Evolutionary conservation across 2,113 vertebrate species (phyloP), one percentile per base, ranked within the genome.

Genomic region (Ornithorhynchus anatinus): DNA sequence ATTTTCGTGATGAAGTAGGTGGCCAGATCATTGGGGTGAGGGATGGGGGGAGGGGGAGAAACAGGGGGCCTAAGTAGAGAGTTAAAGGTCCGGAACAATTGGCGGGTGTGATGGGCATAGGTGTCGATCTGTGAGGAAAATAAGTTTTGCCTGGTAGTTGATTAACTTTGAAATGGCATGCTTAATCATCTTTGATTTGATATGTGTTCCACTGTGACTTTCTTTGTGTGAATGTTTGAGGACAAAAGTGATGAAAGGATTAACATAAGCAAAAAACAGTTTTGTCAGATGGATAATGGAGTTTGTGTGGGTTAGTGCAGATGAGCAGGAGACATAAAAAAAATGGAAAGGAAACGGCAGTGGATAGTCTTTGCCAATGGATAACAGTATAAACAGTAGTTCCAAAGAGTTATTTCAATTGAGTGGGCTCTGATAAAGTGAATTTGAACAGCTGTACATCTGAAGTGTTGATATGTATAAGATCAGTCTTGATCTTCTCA

Each of bases 381-480:
- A 73, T 64, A 27, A 31, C 64, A 88, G 65, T 44, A 53, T 70
- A 31, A 44, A 13, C 29, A 33, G 20, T 43, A 84, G 48, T 25
- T 69, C 38, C 44, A 68, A 69, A 72, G 60, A 1, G 0, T 66
- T 59, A 22, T 70, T 79, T 78, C 59, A 72, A 45, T 38, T 63
- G 38, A 36, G 27, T 60, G 48, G 42, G 23, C 35, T 39, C 47
- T 72, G 35, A 72, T 36, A 47, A 72, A 76, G 69, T 62, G 6
- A 69, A 72, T n/a, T 40, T 19, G 19, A 72, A 25, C 62, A 70
- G 31, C 61, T 85, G 69, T 66, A 68, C 51, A 13, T n/a, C n/a
- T n/a, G n/a, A n/a, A n/a, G n/a, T 68, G 50, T 2, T 8, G 56
- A 65, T 38, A 65, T 38, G 48, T 54, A 72, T 61, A 9, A 64